phyloP scores from a whole-genome alignment of 2,113 vertebrate genomes.

The Ophthalmolycus amberensis region DNA sequence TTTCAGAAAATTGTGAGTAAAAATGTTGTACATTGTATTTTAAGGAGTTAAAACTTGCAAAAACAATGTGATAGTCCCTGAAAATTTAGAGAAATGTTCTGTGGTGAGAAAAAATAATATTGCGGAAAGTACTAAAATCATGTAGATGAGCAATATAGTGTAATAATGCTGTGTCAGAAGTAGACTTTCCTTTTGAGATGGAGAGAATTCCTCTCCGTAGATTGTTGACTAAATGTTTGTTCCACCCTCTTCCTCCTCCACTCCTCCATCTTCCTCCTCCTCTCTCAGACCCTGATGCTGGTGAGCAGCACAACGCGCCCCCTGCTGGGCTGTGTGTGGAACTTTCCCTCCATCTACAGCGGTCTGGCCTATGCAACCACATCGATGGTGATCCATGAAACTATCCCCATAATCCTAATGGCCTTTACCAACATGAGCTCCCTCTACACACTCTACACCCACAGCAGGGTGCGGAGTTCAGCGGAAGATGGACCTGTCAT shows the following conservation, averaged over 20 bases:
- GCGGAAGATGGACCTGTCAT: slow-evolving; percentile 45
- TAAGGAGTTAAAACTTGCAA: neutral
- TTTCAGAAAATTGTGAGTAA: neutral
- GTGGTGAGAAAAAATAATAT: neutral
- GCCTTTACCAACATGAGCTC: slow-evolving; percentile 81
- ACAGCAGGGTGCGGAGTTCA: slow-evolving; percentile 56
- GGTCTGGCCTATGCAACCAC: slow-evolving; percentile 81
- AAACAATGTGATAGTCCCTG: neutral
- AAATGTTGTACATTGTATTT: neutral
- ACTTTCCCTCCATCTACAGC: slow-evolving; percentile 76
- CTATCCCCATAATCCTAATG: slow-evolving; percentile 84
- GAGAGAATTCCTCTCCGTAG: neutral
- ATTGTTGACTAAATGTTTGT: neutral
- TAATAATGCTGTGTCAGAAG: neutral
- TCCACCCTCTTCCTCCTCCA: neutral
- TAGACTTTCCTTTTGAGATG: neutral
- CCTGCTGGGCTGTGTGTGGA: slow-evolving; percentile 85
- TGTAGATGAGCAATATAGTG: neutral
- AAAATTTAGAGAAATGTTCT: neutral
- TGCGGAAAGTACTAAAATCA: neutral
- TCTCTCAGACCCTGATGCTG: slow-evolving; percentile 81
- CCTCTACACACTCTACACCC: slow-evolving; percentile 80
- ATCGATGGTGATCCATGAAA: slow-evolving; percentile 85
- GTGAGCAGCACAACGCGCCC: slow-evolving; percentile 85
- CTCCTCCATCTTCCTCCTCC: neutral